phyloP scores from a whole-genome alignment of 2,113 vertebrate genomes.

The Nothocercus julius region DNA sequence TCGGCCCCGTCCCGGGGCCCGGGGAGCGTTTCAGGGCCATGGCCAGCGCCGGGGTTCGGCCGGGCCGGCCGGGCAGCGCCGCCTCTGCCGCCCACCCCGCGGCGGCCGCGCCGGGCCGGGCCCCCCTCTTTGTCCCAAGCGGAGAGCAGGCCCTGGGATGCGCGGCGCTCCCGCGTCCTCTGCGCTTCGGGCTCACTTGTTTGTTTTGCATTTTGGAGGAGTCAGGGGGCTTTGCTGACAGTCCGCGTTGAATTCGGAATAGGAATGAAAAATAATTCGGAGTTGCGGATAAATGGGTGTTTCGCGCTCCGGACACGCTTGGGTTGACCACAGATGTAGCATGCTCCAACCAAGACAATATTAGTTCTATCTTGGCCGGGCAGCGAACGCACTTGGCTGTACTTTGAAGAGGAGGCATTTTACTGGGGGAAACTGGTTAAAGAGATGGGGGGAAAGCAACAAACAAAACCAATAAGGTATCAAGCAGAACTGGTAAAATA shows the following conservation, averaged over 20 bases:
- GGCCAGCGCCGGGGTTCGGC: background rate
- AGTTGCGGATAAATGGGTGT: background rate
- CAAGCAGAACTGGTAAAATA: background rate
- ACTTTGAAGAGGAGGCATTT: background rate
- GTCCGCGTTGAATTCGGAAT: background rate
- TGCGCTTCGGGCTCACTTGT: background rate
- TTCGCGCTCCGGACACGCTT: background rate
- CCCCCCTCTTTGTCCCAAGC: too few species aligned
- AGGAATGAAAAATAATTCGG: background rate
- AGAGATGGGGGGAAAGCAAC: background rate
- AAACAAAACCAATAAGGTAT: background rate
- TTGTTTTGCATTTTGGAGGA: background rate
- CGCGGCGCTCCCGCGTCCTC: background rate
- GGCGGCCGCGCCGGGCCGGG: too few species aligned
- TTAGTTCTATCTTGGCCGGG: background rate
- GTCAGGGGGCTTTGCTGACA: background rate
- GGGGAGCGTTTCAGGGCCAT: background rate
- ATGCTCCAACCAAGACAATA: background rate
- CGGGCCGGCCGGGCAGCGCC: too few species aligned
- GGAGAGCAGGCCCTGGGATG: background rate
- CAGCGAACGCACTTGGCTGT: background rate
- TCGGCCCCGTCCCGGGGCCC: too few species aligned
- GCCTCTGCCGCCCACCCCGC: background rate
- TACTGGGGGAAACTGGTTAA: rapidly evolving
- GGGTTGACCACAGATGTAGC: background rate